Percentiles rank a stretch among this genome's conserved stretches.
Evolutionary conservation across 2,797 vertebrate genomes (phyloP).

Genomic region (Cetoscarus ocellatus): DNA sequence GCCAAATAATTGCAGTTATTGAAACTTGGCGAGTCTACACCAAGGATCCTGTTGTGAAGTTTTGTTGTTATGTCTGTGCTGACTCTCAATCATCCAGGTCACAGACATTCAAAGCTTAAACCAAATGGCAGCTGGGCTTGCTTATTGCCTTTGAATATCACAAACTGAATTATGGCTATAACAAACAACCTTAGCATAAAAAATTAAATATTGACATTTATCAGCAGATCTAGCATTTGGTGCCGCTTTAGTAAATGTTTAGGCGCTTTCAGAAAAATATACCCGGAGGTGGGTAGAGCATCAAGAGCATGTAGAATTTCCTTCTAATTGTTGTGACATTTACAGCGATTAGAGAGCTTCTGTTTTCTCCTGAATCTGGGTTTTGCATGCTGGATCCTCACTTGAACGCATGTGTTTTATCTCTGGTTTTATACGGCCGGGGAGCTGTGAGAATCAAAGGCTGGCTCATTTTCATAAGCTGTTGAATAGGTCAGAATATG

Average conservation of each 20-base stretch:
- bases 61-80: no score
- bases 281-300: conserved; percentile 36
- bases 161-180: conserved; percentile 11
- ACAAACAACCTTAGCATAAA: conserved; percentile 42
- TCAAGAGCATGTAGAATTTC: conserved; percentile 15
- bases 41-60: no score
- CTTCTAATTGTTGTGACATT: conserved; percentile 74
- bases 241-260: conserved; percentile 50
- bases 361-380: conserved; percentile 57
- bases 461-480: conserved; percentile 71
- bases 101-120: no score
- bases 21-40: no score
- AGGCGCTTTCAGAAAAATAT: conserved; percentile 11
- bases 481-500: conserved; percentile 72
- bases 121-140: no score
- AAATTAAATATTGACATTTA: conserved; percentile 56
- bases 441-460: conserved; percentile 69
- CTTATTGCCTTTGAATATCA: no score
- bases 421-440: conserved; percentile 60
- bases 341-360: conserved; percentile 51
- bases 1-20: no score
- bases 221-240: conserved; percentile 35
- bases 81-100: no score
- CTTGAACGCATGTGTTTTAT: conserved; percentile 59
- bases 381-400: conserved; percentile 45